Evolutionary conservation across 1,140 invertebrate species (phyloP).

Genomic region (Calephelis virginiensis): DNA sequence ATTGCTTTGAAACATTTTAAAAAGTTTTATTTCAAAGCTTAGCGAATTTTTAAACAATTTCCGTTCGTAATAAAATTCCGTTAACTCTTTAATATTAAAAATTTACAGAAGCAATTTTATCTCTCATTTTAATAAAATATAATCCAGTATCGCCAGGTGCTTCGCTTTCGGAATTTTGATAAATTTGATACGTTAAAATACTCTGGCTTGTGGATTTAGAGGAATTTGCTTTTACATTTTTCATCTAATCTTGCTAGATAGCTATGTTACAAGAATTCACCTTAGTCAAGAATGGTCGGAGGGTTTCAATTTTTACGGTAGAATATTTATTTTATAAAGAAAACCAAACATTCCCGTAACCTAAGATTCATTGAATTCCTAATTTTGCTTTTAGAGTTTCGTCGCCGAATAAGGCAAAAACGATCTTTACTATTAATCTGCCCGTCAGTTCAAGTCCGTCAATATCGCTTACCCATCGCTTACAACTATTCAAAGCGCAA

Average conservation of each 20-base stretch:
- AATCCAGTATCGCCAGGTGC: constrained; percentile 2
- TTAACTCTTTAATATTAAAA: constrained; percentile 17
- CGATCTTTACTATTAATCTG: no score
- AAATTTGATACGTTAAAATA: constrained; percentile 16
- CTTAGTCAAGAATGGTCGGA: background rate
- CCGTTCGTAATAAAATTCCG: constrained; percentile 13
- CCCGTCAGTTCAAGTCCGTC: no score
- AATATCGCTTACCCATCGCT: no score
- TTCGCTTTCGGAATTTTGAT: constrained; percentile 7
- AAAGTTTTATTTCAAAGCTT: constrained; percentile 10
- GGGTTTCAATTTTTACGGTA: background rate
- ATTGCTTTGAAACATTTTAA: constrained; percentile 8
- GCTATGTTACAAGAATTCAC: constrained; percentile 3
- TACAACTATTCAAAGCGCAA: no score
- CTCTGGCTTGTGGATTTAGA: constrained; percentile 16
- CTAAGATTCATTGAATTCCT: no score
- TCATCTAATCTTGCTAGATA: constrained; percentile 14
- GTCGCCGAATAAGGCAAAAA: no score
- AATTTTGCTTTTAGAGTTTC: no score
- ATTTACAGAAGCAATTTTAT: constrained; percentile 10
- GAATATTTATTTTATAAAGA: constrained; percentile 4
- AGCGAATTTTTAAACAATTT: constrained; percentile 15
- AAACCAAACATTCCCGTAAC: background rate
- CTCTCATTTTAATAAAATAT: constrained; percentile 12
- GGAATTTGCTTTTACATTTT: constrained; percentile 13